Evolutionary conservation across 1,140 invertebrate species (phyloP).

Genomic region (Nymphalis io): DNA sequence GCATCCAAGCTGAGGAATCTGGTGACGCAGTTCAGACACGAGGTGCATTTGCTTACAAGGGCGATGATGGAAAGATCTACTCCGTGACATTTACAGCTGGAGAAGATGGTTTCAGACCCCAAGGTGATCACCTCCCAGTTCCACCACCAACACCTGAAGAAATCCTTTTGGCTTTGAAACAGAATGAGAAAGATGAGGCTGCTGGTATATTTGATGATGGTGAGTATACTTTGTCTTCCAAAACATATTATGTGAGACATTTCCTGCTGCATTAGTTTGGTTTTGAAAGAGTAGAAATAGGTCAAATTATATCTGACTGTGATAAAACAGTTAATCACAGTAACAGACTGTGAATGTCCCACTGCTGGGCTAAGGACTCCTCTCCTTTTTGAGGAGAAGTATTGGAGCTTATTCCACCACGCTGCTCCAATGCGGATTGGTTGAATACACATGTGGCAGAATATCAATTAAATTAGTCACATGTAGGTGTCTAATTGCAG

Average conservation of each 20-base stretch:
- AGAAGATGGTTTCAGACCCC: conserved; percentile 88
- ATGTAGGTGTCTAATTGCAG: too few relatives aligned
- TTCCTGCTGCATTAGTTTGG: too few relatives aligned
- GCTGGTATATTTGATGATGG: conserved; percentile 75
- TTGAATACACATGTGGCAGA: too few relatives aligned
- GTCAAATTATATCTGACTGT: too few relatives aligned
- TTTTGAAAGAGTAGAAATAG: too few relatives aligned
- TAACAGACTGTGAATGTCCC: too few relatives aligned
- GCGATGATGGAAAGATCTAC: conserved; percentile 86
- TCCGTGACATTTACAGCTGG: conserved; percentile 88
- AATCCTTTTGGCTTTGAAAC: conserved; percentile 63
- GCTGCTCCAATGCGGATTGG: too few relatives aligned
- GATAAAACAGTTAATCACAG: too few relatives aligned
- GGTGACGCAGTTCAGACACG: conserved; percentile 48
- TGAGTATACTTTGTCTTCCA: conserved; percentile 33
- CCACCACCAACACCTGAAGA: conserved; percentile 86
- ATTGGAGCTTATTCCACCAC: too few relatives aligned
- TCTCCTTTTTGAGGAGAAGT: too few relatives aligned
- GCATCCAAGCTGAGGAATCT: conserved; percentile 59
- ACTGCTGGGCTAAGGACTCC: too few relatives aligned
- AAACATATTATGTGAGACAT: background rate
- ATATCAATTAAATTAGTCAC: too few relatives aligned
- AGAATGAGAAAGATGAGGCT: conserved; percentile 69
- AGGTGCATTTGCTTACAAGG: conserved; percentile 64
- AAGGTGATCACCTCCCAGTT: conserved; percentile 88